These are phyloP conservation scores for Oegoconia quadripuncta DNA, from an alignment of 2,888 invertebrate genomes.

Conservation along the genomic window DNA sequence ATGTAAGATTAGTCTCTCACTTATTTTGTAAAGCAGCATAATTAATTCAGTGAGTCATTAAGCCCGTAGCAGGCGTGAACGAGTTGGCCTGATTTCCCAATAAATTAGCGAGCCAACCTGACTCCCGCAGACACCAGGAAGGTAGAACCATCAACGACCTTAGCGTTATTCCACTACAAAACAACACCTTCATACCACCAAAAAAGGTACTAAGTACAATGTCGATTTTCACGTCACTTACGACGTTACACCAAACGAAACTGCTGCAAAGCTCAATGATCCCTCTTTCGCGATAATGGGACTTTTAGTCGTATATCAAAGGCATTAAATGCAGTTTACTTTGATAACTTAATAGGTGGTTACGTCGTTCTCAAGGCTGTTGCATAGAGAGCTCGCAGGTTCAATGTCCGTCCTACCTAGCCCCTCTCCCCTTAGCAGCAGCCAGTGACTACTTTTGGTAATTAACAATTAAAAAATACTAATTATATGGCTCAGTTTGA, in stretches of 20 bases:
- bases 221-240: slow-evolving; percentile 26
- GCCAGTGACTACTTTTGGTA: slow-evolving; percentile 58
- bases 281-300: slow-evolving; percentile 47
- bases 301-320: slow-evolving; percentile 32
- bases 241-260: slow-evolving; percentile 45
- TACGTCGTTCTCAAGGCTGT: slow-evolving; percentile 30
- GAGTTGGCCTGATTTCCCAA: slow-evolving; percentile 61
- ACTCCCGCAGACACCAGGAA: slow-evolving; percentile 73
- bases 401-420: slow-evolving; percentile 76
- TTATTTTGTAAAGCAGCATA: too few species aligned
- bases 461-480: slow-evolving; percentile 58
- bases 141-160: slow-evolving; percentile 49
- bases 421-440: slow-evolving; percentile 48
- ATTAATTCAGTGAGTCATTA: slow-evolving; percentile 13
- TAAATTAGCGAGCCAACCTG: slow-evolving; percentile 67
- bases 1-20: too few species aligned
- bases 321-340: slow-evolving; percentile 33
- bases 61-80: slow-evolving; percentile 41
- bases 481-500: slow-evolving; percentile 47
- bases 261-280: slow-evolving; percentile 73
- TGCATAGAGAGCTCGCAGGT: slow-evolving; percentile 45
- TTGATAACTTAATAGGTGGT: slow-evolving; percentile 23
- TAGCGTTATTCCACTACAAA: slow-evolving; percentile 32
- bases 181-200: slow-evolving; percentile 7
- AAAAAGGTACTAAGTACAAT: slow-evolving; percentile 25